Percentiles rank a stretch among this genome's conserved stretches.
These are phyloP conservation scores for Myripristis jacobus DNA, from an alignment of 2,797 vertebrate species.

Conservation along the genomic window DNA sequence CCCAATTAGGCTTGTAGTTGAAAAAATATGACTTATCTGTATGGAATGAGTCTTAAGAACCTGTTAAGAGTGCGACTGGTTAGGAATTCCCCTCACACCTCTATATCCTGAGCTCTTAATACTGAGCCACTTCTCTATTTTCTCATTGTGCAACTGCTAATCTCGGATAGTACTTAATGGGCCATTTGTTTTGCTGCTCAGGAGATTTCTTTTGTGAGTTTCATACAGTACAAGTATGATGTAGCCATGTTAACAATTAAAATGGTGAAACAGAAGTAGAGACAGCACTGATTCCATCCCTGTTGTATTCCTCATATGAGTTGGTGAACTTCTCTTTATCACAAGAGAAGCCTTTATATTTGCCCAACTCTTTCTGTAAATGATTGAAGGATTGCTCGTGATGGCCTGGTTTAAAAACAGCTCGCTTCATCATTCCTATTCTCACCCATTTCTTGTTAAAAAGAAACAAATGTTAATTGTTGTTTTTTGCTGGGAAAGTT, in stretches of 20 bases:
- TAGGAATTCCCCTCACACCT: slow-evolving; percentile 68
- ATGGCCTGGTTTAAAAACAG: slow-evolving; percentile 1
- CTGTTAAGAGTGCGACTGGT: slow-evolving; percentile 49
- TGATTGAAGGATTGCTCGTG: slow-evolving; percentile 8
- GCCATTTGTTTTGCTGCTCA: slow-evolving; percentile 47
- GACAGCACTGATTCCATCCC: not conserved
- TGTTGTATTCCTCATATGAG: not conserved
- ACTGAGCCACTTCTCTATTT: slow-evolving; percentile 36
- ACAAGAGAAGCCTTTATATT: not conserved
- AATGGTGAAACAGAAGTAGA: not conserved
- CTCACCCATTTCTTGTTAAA: not conserved
- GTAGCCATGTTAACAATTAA: not conserved
- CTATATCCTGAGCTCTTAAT: slow-evolving; percentile 55
- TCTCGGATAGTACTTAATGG: slow-evolving; percentile 43
- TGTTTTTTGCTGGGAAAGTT: slow-evolving; percentile 5
- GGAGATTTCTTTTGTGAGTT: slow-evolving; percentile 15
- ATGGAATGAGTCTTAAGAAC: slow-evolving; percentile 38
- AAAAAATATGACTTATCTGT: slow-evolving; percentile 27
- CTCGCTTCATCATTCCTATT: not conserved
- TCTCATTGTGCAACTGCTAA: slow-evolving; percentile 57
- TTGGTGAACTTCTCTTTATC: not conserved
- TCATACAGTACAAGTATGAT: not conserved
- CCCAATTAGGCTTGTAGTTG: slow-evolving; percentile 6
- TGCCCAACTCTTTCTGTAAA: slow-evolving; percentile 5
- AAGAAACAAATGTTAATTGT: not conserved